Base-by-base conservation (phyloP, 2,113 vertebrate genomes). In the Pterocles orientalis region DNA sequence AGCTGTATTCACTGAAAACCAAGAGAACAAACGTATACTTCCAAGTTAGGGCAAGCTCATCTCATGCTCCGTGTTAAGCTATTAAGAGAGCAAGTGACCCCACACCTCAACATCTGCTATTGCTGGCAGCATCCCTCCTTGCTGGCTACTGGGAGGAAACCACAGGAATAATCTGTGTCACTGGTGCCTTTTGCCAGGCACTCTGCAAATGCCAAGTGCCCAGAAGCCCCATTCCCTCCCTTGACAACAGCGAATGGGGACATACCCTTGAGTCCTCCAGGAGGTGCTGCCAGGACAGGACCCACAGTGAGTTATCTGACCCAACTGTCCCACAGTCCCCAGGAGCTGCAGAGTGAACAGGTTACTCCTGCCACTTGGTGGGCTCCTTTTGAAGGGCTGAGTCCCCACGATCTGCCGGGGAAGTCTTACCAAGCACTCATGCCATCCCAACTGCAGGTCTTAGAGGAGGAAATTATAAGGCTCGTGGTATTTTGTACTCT, bases 391-490 rank as follows among this genome's bases (percentile, higher is more conserved):
- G 0, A 36, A 71, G 31, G 23, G 11, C 21, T 54, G 41, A 12
- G 17, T 39, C 26, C 33, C 47, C 2, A 3, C 25, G 34, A 6
- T 26, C 34, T n/a, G 25, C 39, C 2, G 0, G 33, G 65, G 19
- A 66, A 21, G 3, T 36, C 29, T 14, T 5, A 39, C 29, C 33
- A 31, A 56, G 47, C 54, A 3, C 33, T 58, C n/a, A 21, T 0
- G 0, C 4, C 19, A 43, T 71, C 61, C 10, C 50, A 54, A 13
- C 28, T 69, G 43, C 64, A 56, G n/a, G 18, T 45, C 7, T 36
- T 21, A 4, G 33, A 36, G 39, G 15, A 51, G 39, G n/a, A 18
- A 48, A 62, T 36, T 20, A 45, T 28, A 58, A 50, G 6, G 3
- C 9, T 86, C 1, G 0, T 8, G 34, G 13, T 7, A 16, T 43